Percentiles rank a stretch among this genome's conserved stretches.
Evolutionary conservation across 2,797 vertebrate genomes (phyloP).

Genomic region (Miichthys miiuy): DNA sequence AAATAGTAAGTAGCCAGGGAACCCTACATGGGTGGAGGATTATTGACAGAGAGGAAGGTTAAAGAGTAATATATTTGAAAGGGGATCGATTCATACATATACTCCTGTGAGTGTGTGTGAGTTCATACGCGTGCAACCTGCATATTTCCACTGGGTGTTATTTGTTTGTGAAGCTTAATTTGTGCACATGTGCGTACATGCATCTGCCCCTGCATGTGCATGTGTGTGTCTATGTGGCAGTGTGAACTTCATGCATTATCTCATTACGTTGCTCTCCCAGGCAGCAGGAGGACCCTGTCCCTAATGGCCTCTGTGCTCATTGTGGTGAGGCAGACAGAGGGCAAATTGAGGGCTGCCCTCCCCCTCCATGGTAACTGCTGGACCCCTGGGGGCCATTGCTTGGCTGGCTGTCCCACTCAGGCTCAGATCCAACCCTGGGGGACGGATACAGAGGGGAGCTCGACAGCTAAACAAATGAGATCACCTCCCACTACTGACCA

Average conservation of each 20-base stretch:
- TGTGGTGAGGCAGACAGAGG: conserved; percentile 42
- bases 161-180: conserved; percentile 32
- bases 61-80: conserved; percentile 53
- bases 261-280: conserved; percentile 50
- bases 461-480: conserved; percentile 73
- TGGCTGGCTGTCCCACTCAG: conserved; percentile 47
- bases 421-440: conserved; percentile 46
- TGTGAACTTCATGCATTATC: conserved; percentile 51
- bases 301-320: conserved; percentile 52
- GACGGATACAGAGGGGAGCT: conserved; percentile 43
- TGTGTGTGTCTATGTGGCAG: conserved; percentile 25
- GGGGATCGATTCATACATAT: conserved; percentile 49
- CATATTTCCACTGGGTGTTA: conserved; percentile 17
- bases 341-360: conserved; percentile 32
- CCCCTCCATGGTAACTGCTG: conserved; percentile 63
- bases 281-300: conserved; percentile 49
- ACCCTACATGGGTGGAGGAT: conserved; percentile 43
- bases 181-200: conserved; percentile 23
- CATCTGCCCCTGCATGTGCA: conserved; percentile 6
- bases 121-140: neutral
- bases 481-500: conserved; percentile 55
- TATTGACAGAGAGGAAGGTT: conserved; percentile 60
- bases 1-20: conserved; percentile 62
- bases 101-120: conserved; percentile 3
- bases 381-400: conserved; percentile 56